A percentile compares a stretch with the other conserved stretches of the same genome.
phyloP scores from a whole-genome alignment of 2,797 vertebrate species.

The Pithecia hirsuta region DNA sequence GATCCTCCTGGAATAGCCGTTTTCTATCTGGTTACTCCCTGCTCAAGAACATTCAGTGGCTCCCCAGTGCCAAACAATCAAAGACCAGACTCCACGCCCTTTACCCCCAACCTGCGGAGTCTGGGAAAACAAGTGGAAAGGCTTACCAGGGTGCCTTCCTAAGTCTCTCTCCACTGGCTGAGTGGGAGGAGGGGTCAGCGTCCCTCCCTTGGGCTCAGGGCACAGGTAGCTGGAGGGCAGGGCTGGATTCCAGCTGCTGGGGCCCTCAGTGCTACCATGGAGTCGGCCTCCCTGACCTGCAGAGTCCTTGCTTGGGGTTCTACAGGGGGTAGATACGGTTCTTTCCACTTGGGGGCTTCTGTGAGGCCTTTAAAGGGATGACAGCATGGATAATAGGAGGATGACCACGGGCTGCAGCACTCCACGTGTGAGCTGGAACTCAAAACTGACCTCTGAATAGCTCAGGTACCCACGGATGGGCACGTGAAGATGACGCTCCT shows the following conservation, averaged over 20 bases:
- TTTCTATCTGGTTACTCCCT: background rate
- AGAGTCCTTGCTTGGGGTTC: background rate
- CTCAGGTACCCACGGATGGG: background rate
- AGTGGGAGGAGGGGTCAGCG: background rate
- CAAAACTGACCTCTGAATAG: background rate
- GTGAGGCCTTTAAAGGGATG: too few relatives aligned
- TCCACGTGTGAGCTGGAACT: background rate
- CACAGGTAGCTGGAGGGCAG: background rate
- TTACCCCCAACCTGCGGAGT: background rate
- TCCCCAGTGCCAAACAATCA: background rate
- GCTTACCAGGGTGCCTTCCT: background rate
- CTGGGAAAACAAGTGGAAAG: background rate
- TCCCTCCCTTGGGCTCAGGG: background rate
- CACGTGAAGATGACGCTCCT: background rate
- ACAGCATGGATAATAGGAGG: background rate
- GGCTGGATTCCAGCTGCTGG: background rate
- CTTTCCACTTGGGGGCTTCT: background rate
- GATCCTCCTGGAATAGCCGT: background rate
- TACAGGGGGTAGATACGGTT: background rate
- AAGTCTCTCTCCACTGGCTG: background rate
- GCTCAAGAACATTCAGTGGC: background rate
- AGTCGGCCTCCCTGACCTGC: accelerated
- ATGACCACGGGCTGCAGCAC: background rate
- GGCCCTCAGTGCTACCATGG: background rate
- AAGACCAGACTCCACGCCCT: background rate